These are phyloP conservation scores for Chlorodrepanis virens DNA, from an alignment of 2,113 vertebrate genomes.

Conservation along the genomic window DNA sequence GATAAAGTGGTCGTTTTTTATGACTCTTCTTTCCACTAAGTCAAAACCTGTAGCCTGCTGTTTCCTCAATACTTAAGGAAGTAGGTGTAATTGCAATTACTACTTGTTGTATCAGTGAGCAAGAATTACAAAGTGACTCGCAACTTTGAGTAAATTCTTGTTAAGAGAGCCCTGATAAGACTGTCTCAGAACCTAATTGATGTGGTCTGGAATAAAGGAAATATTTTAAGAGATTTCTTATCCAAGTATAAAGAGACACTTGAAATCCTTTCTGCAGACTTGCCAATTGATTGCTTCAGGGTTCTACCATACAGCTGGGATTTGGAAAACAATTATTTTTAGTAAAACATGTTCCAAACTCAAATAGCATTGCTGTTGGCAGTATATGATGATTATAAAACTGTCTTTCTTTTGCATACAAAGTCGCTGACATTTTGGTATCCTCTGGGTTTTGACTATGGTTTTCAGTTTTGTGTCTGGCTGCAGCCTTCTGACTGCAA, in stretches of 20 bases:
- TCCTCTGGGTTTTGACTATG: not conserved
- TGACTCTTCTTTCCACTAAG: not conserved
- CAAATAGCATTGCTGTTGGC: not conserved
- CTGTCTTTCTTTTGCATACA: not conserved
- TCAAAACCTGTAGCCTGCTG: not conserved
- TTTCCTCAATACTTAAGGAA: not conserved
- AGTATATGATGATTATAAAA: not conserved
- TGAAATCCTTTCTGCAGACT: slow-evolving; percentile 6
- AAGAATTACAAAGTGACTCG: not conserved
- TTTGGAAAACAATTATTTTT: slow-evolving; percentile 1
- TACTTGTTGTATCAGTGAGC: not conserved
- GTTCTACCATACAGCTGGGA: not conserved
- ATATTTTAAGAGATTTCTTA: slow-evolving; percentile 34
- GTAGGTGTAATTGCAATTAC: not conserved
- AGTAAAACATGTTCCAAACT: not conserved
- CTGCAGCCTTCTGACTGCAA: not conserved
- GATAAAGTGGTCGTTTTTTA: not conserved
- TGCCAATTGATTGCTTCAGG: not conserved
- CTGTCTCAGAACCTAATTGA: not conserved
- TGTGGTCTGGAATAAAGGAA: not conserved
- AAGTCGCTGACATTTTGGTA: not conserved
- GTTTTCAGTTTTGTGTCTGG: not conserved
- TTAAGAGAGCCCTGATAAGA: not conserved
- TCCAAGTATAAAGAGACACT: not conserved
- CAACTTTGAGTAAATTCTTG: slow-evolving; percentile 12